Percentiles rank a stretch among this genome's conserved stretches.
Evolutionary conservation across 2,113 vertebrate genomes (phyloP).

Genomic region (Carassius carassius): DNA sequence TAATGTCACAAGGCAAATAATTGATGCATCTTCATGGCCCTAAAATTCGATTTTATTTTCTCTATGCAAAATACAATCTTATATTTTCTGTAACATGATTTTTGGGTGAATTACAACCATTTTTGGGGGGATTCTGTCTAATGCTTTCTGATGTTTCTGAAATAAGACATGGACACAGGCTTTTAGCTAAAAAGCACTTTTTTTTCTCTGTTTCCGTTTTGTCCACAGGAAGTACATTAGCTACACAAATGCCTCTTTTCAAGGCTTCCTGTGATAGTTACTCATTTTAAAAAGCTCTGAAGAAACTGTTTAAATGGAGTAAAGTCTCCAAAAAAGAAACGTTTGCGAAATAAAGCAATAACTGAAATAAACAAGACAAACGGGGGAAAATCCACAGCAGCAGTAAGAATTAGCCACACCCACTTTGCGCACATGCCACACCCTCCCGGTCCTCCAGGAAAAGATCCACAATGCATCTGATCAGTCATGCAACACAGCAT

Average conservation of each 20-base stretch:
- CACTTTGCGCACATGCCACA: constrained; percentile 81
- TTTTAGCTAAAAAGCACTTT: neutral
- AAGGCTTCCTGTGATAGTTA: neutral
- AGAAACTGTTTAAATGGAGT: neutral
- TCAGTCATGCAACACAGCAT: constrained; percentile 94
- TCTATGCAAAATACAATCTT: neutral
- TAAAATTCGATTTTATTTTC: neutral
- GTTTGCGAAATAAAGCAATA: constrained; percentile 53
- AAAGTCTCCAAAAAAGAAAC: constrained; percentile 27
- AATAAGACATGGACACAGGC: neutral
- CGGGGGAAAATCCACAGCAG: constrained; percentile 49
- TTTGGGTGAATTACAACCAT: neutral
- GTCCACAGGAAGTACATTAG: neutral
- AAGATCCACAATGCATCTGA: constrained; percentile 85
- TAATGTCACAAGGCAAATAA: neutral
- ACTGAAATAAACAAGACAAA: constrained; percentile 53
- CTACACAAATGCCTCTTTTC: constrained; percentile 6
- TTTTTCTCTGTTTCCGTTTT: no score
- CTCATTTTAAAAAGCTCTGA: neutral
- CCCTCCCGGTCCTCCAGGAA: constrained; percentile 81
- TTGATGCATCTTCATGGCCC: neutral
- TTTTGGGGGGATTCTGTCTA: neutral
- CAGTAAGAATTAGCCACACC: constrained; percentile 65
- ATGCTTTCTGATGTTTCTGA: neutral
- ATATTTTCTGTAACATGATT: neutral